phyloP scores from a whole-genome alignment of 2,797 vertebrate genomes.

The Prionace glauca region DNA sequence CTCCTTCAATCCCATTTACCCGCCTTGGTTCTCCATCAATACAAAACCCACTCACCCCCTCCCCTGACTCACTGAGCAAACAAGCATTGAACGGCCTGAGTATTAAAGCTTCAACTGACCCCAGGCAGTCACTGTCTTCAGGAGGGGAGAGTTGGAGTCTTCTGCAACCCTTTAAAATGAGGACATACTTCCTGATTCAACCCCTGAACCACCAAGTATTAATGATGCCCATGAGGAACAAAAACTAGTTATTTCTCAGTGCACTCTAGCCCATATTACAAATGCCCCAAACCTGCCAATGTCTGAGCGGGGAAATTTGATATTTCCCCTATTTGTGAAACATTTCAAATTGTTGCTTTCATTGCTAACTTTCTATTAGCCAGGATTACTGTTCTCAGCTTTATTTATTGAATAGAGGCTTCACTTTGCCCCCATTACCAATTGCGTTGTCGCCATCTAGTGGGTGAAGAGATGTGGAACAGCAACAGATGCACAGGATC shows the following conservation, averaged over 20 bases:
- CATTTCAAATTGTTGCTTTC: neutral
- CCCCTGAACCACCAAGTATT: neutral
- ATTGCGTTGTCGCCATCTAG: constrained; percentile 31
- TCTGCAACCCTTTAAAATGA: neutral
- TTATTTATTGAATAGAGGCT: neutral
- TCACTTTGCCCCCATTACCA: neutral
- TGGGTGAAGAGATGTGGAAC: neutral
- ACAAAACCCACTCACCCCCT: neutral
- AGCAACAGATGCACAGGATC: neutral
- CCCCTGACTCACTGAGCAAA: neutral
- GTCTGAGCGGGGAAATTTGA: neutral
- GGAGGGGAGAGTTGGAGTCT: neutral
- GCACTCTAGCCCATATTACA: neutral
- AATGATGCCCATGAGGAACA: neutral
- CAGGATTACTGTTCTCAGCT: neutral
- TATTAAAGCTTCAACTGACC: neutral
- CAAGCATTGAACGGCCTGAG: neutral
- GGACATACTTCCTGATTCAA: neutral
- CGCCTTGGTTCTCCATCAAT: no score
- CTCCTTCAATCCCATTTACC: neutral
- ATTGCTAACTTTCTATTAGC: constrained; percentile 5
- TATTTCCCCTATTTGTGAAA: constrained; percentile 10
- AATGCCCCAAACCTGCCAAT: neutral
- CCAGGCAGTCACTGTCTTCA: neutral
- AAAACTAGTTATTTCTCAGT: neutral